Evolutionary conservation across 2,113 vertebrate genomes (phyloP).

Genomic region (Daboia siamensis): DNA sequence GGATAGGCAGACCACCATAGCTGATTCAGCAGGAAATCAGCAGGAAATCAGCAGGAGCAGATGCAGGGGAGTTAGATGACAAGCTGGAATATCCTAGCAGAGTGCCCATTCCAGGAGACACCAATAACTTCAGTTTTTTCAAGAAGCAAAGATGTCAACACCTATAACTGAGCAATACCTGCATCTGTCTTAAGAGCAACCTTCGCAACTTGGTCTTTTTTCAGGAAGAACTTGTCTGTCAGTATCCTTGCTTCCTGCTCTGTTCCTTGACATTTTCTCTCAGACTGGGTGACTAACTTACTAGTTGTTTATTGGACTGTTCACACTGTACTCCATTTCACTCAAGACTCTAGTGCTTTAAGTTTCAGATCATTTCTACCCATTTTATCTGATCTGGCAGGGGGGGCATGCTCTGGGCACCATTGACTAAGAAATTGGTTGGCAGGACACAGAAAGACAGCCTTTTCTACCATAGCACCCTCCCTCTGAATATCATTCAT

Average conservation of each 20-base stretch:
- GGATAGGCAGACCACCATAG: background rate
- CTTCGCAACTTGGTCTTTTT: background rate
- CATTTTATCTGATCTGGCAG: background rate
- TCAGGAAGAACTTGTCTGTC: background rate
- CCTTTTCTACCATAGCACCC: background rate
- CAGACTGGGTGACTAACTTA: background rate
- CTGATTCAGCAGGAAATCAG: background rate
- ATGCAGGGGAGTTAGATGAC: background rate
- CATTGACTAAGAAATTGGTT: background rate
- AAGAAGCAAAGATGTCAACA: background rate
- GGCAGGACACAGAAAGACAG: background rate
- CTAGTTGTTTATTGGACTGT: background rate
- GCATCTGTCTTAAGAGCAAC: background rate
- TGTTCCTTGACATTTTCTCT: background rate
- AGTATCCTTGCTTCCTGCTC: background rate
- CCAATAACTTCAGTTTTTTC: background rate
- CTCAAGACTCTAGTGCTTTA: background rate
- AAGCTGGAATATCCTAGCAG: background rate
- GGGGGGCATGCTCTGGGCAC: background rate
- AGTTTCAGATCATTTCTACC: background rate
- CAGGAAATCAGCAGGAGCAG: background rate
- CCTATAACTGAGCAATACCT: background rate
- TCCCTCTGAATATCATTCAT: background rate
- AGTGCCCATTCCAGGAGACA: background rate
- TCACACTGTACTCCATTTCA: background rate